Evolutionary conservation across 2,888 invertebrate species (phyloP).

Genomic region (Harpalus rubripes): DNA sequence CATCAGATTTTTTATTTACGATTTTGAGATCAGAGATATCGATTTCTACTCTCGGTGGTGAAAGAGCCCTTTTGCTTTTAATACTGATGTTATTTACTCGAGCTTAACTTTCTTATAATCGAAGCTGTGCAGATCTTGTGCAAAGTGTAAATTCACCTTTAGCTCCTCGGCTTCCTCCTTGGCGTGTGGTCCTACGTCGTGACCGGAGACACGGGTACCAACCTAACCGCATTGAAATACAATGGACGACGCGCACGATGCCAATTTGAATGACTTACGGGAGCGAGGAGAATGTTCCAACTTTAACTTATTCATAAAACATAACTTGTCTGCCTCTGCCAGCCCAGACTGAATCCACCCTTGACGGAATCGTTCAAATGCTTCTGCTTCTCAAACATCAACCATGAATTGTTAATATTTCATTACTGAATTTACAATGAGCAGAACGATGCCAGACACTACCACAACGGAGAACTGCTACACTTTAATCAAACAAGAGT

Average conservation of each 20-base stretch:
- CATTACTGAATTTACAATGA: slow-evolving; percentile 41
- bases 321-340: slow-evolving; percentile 72
- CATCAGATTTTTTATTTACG: no score
- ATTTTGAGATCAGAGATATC: no score
- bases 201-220: slow-evolving; percentile 68
- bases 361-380: slow-evolving; percentile 35
- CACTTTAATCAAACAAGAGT: not conserved
- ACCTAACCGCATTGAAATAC: slow-evolving; percentile 65
- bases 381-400: slow-evolving; percentile 37
- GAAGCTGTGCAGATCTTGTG: not conserved
- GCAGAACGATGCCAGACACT: not conserved
- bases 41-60: no score
- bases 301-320: slow-evolving; percentile 75
- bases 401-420: slow-evolving; percentile 50
- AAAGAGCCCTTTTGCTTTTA: no score
- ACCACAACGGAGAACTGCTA: slow-evolving; percentile 15
- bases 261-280: slow-evolving; percentile 76
- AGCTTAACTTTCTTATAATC: no score
- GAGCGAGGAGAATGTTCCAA: slow-evolving; percentile 72
- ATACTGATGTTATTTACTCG: no score
- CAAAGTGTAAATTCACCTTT: not conserved
- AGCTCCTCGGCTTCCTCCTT: not conserved
- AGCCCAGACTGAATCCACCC: slow-evolving; percentile 2
- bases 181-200: slow-evolving; percentile 68
- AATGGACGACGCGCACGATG: slow-evolving; percentile 72